These are phyloP conservation scores for Acrocephalus kingi DNA, from an alignment of 2,113 vertebrate species.

Conservation along the genomic window DNA sequence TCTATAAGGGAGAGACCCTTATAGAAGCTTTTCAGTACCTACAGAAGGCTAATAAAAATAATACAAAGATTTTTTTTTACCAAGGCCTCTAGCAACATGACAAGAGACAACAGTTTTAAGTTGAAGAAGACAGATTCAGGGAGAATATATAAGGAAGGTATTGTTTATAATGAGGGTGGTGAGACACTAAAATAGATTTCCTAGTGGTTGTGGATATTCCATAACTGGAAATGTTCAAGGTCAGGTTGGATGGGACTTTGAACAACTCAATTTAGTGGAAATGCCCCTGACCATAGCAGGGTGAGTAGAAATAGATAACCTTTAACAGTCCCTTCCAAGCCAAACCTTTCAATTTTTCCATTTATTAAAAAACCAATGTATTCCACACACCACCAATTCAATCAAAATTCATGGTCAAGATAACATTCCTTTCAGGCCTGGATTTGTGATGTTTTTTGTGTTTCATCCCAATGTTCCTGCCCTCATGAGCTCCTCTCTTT, in stretches of 20 bases:
- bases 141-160: not conserved
- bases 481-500: not conserved
- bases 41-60: not conserved
- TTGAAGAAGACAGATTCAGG: not conserved
- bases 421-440: not conserved
- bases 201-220: not conserved
- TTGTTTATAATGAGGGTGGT: not conserved
- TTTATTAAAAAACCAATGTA: not conserved
- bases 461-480: not conserved
- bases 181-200: not conserved
- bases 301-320: not conserved
- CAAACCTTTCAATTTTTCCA: not conserved
- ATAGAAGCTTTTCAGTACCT: not conserved
- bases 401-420: not conserved
- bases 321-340: not conserved
- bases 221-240: not conserved
- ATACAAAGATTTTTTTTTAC: not conserved
- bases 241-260: not conserved
- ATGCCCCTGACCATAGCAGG: not conserved
- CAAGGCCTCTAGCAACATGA: not conserved
- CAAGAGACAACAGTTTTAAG: not conserved
- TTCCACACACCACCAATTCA: not conserved
- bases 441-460: not conserved
- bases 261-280: not conserved
- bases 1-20: accelerated